Base-by-base conservation (phyloP, 2,797 vertebrate species). In the Staurois parvus region DNA sequence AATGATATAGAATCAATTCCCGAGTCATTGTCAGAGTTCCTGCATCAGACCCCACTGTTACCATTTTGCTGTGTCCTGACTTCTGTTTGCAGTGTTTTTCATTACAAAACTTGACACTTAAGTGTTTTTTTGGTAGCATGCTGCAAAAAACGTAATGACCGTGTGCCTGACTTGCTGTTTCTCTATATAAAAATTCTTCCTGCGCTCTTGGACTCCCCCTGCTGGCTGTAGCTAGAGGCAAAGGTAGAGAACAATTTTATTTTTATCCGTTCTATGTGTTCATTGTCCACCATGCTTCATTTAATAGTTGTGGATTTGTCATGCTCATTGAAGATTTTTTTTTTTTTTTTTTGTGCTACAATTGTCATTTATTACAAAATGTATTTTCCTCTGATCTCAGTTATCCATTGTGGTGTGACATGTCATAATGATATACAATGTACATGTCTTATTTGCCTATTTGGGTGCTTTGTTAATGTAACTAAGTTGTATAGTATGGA, bases 141-240 rank as follows among this genome's bases (percentile, higher is more conserved):
- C 42, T 62, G 69, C 73, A 64, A 66, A 83, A 84, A 85, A 86
- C 24, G 1, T 24, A 24, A 24, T 40, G 26, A 28, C 29, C 21
- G 17, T 80, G 78, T 80, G 19, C 12, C 68, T 70, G 30, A 64
- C 29, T 15, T 83, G 52, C 81, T 66, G 77, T 88, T 28, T 87
- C 76, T 85, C 79, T 88, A 76, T 64, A 37, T 70, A 37, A 76
- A 30, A 62, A 2, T 76, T 67, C 32, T 8, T 37, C 56, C 68
- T 78, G 84, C 84, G 40, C 30, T 82, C 79, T 45, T 59, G 87
- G 87, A 87, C 66, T 62, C 77, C 79, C 76, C 34, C 73, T 81
- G 74, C 79, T 67, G 79, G 70, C 66, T 72, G 89, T 96, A 99
- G 98, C 97, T 96, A 99, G 98, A 97, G 97, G 96, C 95, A 99